Conservation (phyloP, 2,888 invertebrate species). For the Eurois occulta region DNA sequence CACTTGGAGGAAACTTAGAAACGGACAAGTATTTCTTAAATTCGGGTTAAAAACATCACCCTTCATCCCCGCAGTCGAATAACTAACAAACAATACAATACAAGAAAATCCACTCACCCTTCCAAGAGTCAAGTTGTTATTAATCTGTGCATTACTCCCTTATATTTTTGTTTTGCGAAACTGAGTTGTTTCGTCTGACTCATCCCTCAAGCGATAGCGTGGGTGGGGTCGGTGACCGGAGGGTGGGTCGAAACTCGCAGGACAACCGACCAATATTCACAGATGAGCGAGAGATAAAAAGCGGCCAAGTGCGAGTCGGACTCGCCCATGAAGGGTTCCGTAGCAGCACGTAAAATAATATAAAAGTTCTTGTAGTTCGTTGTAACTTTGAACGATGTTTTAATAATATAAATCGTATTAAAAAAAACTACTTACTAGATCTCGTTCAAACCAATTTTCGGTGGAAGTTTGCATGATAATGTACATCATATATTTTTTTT, state of each 20-base stretch:
- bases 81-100: neutral
- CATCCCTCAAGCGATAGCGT: slow-evolving; percentile 41
- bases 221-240: slow-evolving; percentile 58
- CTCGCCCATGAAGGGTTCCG: no score
- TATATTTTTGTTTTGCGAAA: slow-evolving; percentile 42
- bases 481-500: no score
- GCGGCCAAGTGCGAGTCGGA: no score
- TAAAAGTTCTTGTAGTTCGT: no score
- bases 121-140: slow-evolving; percentile 12
- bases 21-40: neutral
- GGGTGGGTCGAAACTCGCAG: slow-evolving; percentile 46
- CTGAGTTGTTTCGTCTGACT: slow-evolving; percentile 24
- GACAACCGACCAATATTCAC: slow-evolving; percentile 46
- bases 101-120: slow-evolving; percentile 3
- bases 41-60: neutral
- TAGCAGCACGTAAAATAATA: no score
- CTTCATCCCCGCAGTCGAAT: neutral
- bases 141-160: slow-evolving; percentile 27
- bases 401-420: no score
- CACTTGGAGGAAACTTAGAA: neutral
- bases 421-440: no score
- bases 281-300: slow-evolving; percentile 20
- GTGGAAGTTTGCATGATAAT: no score
- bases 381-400: no score
- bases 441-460: no score